Base-by-base conservation (phyloP, 2,113 vertebrate genomes). In the Brachypodius melanocephalos region DNA sequence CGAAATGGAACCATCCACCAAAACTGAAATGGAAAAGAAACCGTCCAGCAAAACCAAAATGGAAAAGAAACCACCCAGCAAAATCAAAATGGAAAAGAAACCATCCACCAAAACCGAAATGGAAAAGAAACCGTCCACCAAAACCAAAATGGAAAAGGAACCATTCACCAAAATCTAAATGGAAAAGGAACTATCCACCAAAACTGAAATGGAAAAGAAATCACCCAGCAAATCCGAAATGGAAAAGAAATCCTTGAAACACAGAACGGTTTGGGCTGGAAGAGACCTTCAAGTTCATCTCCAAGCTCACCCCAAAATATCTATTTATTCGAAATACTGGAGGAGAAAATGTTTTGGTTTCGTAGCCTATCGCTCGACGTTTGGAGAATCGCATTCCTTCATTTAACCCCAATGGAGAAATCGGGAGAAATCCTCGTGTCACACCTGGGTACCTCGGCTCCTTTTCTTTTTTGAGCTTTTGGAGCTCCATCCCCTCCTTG, bases 371-470 rank as follows among this genome's bases (percentile, higher is more conserved):
- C 20, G 12, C 38, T 36, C 38, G 8, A 7, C 21, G 6, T 31
- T 14, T n/a, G 10, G 49, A 16, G 49, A 74, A 29, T 10, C n/a
- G 16, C 4, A 5, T 29, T 24, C 32, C 55, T 32, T 16, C 5
- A 26, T 17, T 29, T 8, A 28, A 49, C 17, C 46, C 4, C 6
- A 1, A 46, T 12, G 6, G 32, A 40, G 54, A 32, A 59, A 31
- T 7, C 3, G 0, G 8, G 24, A 43, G 43, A 26, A 59, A 29
- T 2, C 21, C 9, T 16, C 59, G 48, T 6, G 3, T 15, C 6
- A 11, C 3, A 22, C 22, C 59, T 1, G 8, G 6, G 7, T 9
- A 8, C 59, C 61, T 5, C n/a, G 6, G 14, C 31, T 8, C 8
- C 4, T 16, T 31, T 46, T 29, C 4, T n/a, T 10, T 8, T 62